Evolutionary conservation across 2,888 invertebrate species (phyloP).

Genomic region (Sympetrum striolatum): DNA sequence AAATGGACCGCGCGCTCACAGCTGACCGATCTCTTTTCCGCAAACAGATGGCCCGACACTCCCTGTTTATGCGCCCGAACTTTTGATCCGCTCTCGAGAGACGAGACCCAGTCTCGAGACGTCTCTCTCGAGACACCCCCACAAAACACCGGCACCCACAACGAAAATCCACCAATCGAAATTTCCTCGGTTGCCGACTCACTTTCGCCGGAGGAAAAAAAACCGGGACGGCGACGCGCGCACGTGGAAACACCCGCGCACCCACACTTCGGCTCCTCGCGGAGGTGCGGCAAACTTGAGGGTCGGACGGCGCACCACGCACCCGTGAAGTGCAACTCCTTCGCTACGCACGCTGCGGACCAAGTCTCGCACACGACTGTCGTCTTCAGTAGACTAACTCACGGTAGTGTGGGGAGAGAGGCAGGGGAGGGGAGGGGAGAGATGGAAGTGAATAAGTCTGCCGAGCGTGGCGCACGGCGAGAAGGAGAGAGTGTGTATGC

Average conservation of each 20-base stretch:
- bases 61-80: neutral
- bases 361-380: constrained; percentile 41
- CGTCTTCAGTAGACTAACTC: neutral
- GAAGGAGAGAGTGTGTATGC: neutral
- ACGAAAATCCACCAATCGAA: neutral
- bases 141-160: neutral
- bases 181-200: neutral
- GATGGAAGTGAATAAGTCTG: neutral
- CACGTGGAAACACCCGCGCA: neutral
- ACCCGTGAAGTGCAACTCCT: neutral
- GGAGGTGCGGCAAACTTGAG: neutral
- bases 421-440: neutral
- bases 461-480: neutral
- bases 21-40: neutral
- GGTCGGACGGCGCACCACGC: neutral
- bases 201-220: no score
- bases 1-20: neutral
- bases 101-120: no score
- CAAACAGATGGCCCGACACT: neutral
- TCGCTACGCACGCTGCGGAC: neutral
- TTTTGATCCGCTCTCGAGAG: neutral
- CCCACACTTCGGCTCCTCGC: no score
- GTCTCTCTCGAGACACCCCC: neutral
- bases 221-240: neutral
- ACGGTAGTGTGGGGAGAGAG: neutral